Percentiles rank a stretch among this genome's conserved stretches.
phyloP scores from a whole-genome alignment of 2,888 invertebrate species.

The Lasioglossum zephyrum region DNA sequence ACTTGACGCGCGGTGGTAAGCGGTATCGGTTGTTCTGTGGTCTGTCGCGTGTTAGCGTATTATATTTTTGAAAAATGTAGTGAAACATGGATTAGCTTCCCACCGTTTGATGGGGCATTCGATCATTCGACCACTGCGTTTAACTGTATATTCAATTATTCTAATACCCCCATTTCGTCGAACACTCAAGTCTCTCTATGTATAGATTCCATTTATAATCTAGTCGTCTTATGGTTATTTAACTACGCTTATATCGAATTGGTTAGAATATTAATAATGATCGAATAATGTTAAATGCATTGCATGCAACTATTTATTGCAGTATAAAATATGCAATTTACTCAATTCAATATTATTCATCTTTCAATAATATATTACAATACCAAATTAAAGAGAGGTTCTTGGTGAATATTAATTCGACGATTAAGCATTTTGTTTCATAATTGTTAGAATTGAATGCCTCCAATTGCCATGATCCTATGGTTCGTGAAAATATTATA shows the following conservation, averaged over 20 bases:
- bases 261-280: not conserved
- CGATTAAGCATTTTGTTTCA: not conserved
- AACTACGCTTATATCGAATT: not conserved
- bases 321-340: not conserved
- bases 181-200: not conserved
- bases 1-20: constrained; percentile 7
- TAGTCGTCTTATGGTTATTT: not conserved
- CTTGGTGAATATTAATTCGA: not conserved
- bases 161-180: constrained; percentile 5
- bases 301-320: not conserved
- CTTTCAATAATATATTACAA: not conserved
- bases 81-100: not conserved
- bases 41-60: constrained; percentile 7
- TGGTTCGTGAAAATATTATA: not conserved
- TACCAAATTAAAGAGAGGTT: not conserved
- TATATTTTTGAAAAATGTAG: not conserved
- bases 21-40: constrained; percentile 14
- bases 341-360: not conserved
- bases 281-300: not conserved
- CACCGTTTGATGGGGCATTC: not conserved
- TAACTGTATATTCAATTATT: constrained; percentile 14
- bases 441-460: not conserved
- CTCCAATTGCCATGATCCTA: not conserved
- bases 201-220: not conserved
- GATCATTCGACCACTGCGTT: constrained; percentile 9